Percentiles rank a stretch among this genome's conserved stretches.
Evolutionary conservation across 1,140 invertebrate genomes (phyloP).

Genomic region (Caenorhabditis tropicalis): DNA sequence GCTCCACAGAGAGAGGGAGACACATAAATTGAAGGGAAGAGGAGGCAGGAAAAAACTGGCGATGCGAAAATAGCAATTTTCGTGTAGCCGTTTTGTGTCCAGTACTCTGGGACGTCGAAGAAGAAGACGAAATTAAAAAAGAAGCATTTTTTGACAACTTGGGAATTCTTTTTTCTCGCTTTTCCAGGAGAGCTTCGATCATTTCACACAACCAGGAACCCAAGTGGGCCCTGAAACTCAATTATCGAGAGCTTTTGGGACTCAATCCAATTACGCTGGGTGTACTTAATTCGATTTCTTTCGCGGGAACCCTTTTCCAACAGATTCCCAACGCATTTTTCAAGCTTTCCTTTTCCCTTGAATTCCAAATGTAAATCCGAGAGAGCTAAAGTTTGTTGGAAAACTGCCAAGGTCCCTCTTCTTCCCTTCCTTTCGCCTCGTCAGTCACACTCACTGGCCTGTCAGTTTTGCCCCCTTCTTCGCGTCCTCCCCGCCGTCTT

Average conservation of each 20-base stretch:
- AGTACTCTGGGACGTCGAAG: not conserved
- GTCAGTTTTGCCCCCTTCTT: not conserved
- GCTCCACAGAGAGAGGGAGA: no score
- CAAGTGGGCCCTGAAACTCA: no score
- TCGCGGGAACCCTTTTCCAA: no score
- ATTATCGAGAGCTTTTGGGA: no score
- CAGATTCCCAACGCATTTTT: not conserved
- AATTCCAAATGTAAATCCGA: not conserved
- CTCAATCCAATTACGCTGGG: no score
- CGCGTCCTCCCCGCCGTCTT: not conserved
- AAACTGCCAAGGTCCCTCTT: not conserved
- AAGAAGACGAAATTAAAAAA: not conserved
- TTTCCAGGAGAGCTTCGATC: no score
- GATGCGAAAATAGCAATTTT: slow-evolving; percentile 36
- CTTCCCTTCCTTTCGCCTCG: not conserved
- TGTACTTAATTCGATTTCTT: no score
- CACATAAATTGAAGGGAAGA: no score
- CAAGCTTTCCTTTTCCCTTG: not conserved
- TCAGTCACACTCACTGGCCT: slow-evolving; percentile 6
- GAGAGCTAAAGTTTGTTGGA: not conserved
- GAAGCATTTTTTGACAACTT: no score
- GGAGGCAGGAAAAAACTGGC: not conserved
- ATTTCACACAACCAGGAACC: no score
- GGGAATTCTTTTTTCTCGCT: no score
- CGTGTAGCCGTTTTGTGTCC: not conserved